Conservation (phyloP, 2,113 vertebrate species). For the Porphyrio hochstetteri region DNA sequence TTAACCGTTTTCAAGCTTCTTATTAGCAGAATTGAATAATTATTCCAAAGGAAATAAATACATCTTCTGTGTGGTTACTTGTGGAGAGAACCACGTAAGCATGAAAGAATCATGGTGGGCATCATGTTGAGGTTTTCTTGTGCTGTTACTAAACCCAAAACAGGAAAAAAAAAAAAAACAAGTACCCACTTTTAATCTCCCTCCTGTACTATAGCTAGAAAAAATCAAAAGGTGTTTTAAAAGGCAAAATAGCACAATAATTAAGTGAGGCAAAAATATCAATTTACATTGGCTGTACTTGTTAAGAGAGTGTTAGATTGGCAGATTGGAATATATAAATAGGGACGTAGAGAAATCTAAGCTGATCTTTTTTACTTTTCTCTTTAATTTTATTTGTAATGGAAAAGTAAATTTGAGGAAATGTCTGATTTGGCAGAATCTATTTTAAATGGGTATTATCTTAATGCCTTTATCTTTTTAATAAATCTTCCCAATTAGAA, state of each 20-base stretch:
- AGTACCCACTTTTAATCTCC: background rate
- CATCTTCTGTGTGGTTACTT: background rate
- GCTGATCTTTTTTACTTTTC: background rate
- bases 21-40: background rate
- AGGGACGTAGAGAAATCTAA: background rate
- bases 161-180: background rate
- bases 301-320: background rate
- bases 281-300: background rate
- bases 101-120: background rate
- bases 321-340: background rate
- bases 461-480: background rate
- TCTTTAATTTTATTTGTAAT: background rate
- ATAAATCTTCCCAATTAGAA: background rate
- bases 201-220: background rate
- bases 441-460: background rate
- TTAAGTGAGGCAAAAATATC: background rate
- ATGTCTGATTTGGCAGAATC: background rate
- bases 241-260: background rate
- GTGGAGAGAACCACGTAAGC: background rate
- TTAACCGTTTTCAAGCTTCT: background rate
- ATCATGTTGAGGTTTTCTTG: background rate
- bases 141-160: background rate
- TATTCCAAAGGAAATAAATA: background rate
- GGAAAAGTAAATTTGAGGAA: background rate
- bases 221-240: background rate